Evolutionary conservation across 2,797 vertebrate species (phyloP), one percentile per base, ranked within the genome.

Genomic region (Cossypha caffra): DNA sequence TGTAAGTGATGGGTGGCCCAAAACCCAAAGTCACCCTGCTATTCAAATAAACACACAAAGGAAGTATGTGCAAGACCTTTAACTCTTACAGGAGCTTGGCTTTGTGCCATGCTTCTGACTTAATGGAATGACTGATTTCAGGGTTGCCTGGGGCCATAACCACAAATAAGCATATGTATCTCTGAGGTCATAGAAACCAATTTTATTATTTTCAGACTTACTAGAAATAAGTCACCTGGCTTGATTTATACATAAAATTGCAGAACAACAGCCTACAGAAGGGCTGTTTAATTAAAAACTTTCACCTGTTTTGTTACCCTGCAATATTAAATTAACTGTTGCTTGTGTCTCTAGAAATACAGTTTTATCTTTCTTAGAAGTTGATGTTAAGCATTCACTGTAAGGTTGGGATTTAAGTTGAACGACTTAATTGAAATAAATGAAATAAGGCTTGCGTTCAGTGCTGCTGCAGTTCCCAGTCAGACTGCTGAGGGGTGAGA

Each of bases 41-140:
- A 79, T 55, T 95, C 81, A 95, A 86, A 94, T 94, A 97, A 95
- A 91, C 37, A 88, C 51, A 40, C 58, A 66, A 82, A 59, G 75
- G 76, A 95, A 92, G 87, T 95, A 93, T 92, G 58, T 92, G 59
- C 83, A 91, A 88, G 93, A 94, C 80, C 85, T 97, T 94, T 96
- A 88, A 79, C 71, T 96, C 69, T 91, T 95, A 45, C 42, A 63
- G 94, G 72, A 75, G 67, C 83, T 94, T 96, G 95, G 81, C 86
- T 47, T 26, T 40, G 48, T 93, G 94, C 90, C 86, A 26, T 81
- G 85, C 67, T 45, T 62, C 59, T 92, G 88, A 95, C 92, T 84
- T 75, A 92, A 67, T 75, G 50, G 83, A 95, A 92, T 86, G 67
- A 75, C 76, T 86, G 88, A 91, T 94, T 91, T 63, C 62, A 83